phyloP scores from a whole-genome alignment of 1,140 invertebrate genomes.

The Drosophila sproati region DNA sequence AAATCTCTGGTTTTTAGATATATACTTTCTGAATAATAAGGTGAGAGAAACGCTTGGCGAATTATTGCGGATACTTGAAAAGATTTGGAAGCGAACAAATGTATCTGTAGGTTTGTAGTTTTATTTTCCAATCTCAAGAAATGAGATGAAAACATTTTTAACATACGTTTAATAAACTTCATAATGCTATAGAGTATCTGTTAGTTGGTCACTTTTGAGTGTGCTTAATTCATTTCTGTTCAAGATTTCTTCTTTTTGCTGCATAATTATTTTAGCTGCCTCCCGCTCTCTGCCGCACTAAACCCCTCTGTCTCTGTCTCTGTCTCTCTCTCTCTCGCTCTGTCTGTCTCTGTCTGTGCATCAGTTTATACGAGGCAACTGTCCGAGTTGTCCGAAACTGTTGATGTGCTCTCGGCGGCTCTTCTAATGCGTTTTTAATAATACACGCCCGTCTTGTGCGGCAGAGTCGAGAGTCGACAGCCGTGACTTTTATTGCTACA shows the following conservation, averaged over 20 bases:
- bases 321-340: slow-evolving; percentile 5
- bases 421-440: slow-evolving; percentile 84
- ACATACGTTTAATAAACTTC: no score
- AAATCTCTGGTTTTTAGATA: no score
- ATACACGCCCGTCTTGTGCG: slow-evolving; percentile 77
- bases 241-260: slow-evolving; percentile 63
- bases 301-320: background rate
- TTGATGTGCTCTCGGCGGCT: slow-evolving; percentile 52
- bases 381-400: slow-evolving; percentile 27
- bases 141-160: no score
- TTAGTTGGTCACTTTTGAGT: background rate
- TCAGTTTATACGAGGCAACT: slow-evolving; percentile 71
- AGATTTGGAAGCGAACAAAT: no score
- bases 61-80: no score
- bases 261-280: slow-evolving; percentile 68
- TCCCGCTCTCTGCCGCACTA: slow-evolving; percentile 28
- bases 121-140: no score
- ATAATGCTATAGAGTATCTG: slow-evolving; percentile 3
- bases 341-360: slow-evolving; percentile 36
- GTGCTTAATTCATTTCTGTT: background rate
- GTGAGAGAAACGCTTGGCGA: no score
- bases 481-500: slow-evolving; percentile 4
- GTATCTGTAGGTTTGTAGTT: no score
- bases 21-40: no score
- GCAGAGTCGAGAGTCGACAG: background rate